Conservation (phyloP, 1,140 invertebrate genomes). For the Neodiprion virginianus region DNA sequence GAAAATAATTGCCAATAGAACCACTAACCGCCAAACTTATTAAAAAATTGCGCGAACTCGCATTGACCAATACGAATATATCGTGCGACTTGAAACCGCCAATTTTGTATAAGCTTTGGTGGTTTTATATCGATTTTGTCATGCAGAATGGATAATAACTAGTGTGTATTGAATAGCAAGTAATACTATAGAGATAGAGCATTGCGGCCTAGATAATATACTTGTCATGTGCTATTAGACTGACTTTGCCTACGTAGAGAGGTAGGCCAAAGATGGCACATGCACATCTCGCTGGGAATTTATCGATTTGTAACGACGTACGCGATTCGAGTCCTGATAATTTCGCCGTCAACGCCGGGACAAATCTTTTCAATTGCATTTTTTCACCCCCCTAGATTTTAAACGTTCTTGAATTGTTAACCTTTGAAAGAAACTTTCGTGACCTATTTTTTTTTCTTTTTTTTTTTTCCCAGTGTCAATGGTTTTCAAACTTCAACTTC, state of each 20-base stretch:
- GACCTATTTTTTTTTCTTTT: too few species aligned
- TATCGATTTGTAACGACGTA: not conserved
- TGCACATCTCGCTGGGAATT: slow-evolving; percentile 26
- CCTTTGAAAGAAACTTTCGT: too few species aligned
- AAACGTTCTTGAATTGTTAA: too few species aligned
- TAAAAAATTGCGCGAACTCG: not conserved
- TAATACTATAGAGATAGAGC: slow-evolving; percentile 50
- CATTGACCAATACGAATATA: not conserved
- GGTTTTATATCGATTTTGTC: slow-evolving; percentile 30
- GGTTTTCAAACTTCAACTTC: too few species aligned
- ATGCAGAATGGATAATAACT: slow-evolving; percentile 40
- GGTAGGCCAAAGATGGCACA: slow-evolving; percentile 42
- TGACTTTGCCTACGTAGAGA: slow-evolving; percentile 38
- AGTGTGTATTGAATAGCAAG: slow-evolving; percentile 35
- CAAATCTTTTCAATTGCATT: too few species aligned
- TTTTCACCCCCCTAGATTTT: too few species aligned
- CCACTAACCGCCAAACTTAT: slow-evolving; percentile 32
- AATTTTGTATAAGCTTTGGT: slow-evolving; percentile 28
- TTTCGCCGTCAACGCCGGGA: too few species aligned
- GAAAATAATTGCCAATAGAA: not conserved
- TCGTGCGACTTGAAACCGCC: not conserved
- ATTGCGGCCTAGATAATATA: slow-evolving; percentile 50
- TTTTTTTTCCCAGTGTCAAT: too few species aligned
- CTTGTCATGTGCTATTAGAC: slow-evolving; percentile 38
- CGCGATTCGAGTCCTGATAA: too few species aligned